Conservation (phyloP, 2,797 vertebrate species). For the Columba guinea region DNA sequence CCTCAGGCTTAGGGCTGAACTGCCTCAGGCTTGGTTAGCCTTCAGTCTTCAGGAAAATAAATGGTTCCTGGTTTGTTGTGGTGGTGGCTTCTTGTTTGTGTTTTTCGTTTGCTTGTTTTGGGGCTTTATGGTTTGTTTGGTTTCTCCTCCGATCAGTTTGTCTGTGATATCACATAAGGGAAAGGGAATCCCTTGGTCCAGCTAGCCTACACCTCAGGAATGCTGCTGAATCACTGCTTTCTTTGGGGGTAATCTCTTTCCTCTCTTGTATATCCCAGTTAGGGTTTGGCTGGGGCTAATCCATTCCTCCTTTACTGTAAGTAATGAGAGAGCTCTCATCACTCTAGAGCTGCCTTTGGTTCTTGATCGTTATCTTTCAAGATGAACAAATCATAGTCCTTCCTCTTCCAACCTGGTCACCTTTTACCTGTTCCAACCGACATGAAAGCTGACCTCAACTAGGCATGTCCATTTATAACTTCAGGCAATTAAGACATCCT, state of each 20-base stretch:
- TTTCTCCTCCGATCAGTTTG: neutral
- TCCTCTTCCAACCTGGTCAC: neutral
- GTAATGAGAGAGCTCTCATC: neutral
- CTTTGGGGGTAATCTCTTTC: neutral
- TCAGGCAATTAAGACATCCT: neutral
- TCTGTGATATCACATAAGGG: neutral
- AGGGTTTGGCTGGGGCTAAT: neutral
- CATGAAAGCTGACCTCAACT: neutral
- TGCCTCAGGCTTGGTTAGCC: neutral
- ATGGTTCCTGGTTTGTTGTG: neutral
- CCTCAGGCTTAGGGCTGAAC: no score
- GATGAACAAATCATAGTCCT: neutral
- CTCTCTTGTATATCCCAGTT: neutral
- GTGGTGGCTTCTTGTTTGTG: no score
- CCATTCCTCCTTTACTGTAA: neutral
- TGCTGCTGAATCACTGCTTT: neutral
- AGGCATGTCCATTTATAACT: neutral
- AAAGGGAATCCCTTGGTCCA: neutral
- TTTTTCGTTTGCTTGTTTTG: no score
- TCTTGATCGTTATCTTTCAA: neutral
- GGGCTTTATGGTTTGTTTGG: no score
- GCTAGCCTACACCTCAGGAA: neutral
- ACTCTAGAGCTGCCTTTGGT: neutral
- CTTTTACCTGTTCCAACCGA: neutral
- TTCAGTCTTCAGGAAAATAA: neutral